Evolutionary conservation across 35 echinoderm and acorn worm genomes (phyloP).

Genomic region (Anneissia japonica): DNA sequence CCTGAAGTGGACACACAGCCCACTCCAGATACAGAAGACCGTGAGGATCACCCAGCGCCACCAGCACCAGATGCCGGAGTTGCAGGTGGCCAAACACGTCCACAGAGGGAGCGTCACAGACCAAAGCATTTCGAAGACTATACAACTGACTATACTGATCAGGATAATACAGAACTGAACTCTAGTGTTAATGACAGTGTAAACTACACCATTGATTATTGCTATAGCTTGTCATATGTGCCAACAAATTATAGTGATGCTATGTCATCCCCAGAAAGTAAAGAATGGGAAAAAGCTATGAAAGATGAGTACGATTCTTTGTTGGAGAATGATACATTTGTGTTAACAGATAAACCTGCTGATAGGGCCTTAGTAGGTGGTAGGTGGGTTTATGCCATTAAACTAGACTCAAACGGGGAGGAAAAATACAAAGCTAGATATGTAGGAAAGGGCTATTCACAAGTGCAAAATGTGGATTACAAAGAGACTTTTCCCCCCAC

Average conservation of each 20-base stretch:
- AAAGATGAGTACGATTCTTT: neutral
- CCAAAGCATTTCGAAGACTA: neutral
- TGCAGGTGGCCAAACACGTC: neutral
- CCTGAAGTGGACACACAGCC: too few species aligned
- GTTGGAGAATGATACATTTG: neutral
- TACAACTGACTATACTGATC: neutral
- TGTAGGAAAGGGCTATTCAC: conserved; percentile 28
- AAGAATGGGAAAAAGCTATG: neutral
- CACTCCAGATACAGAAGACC: too few species aligned
- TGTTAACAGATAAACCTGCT: neutral
- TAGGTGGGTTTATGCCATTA: conserved; percentile 22
- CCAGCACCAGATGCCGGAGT: too few species aligned
- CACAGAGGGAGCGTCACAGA: neutral
- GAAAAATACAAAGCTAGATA: neutral
- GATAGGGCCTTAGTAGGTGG: conserved; percentile 8
- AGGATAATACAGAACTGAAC: too few species aligned
- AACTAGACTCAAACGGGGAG: neutral
- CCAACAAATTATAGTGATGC: neutral
- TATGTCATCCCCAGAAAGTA: neutral
- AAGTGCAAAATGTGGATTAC: conserved; percentile 28
- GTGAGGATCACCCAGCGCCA: too few species aligned
- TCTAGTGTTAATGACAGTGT: too few species aligned
- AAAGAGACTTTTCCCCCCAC: conserved; percentile 41
- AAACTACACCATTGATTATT: too few species aligned
- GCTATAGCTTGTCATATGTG: neutral